Evolutionary conservation across 2,888 invertebrate genomes (phyloP), one percentile per base, ranked within the genome.

Genomic region (Cerastoderma edule): DNA sequence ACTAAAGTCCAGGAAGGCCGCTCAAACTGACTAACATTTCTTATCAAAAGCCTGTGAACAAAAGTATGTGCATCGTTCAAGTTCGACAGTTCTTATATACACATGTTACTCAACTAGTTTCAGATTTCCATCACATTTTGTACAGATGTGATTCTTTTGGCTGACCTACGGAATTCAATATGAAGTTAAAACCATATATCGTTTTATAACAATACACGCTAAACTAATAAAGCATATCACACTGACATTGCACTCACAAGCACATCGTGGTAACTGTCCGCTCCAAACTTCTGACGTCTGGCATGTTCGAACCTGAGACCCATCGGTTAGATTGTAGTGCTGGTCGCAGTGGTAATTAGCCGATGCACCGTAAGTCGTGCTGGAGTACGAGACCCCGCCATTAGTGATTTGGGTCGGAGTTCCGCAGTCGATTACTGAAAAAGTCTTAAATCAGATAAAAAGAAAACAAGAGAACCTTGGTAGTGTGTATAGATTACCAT

Each of bases 401-500:
- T 79, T 19, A 13, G 10, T 0, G 19, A 79, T 67, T 19, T 35
- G 16, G 1, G 30, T 53, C 0, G 73, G 72, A 22, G 10, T 6
- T 13, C 75, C 79, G 32, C 79, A 79, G 27, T 72, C 65, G 27
- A 72, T 69, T 3, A 63, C 76, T 76, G 50, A n/a, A 70, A 63
- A 16, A 16, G 16, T 10, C 16, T 39, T 10, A 8, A 39, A 39
- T 39, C 39, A 16, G 8, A 16, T 10, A 39, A 39, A 8, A 8
- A 16, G 8, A 39, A 16, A 39, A 39, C 39, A 39, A 8, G 39
- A 16, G n/a, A n/a, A n/a, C n/a, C n/a, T n/a, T n/a, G n/a, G n/a
- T n/a, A n/a, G n/a, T n/a, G n/a, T n/a, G n/a, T n/a, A n/a, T n/a
- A n/a, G n/a, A n/a, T n/a, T n/a, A n/a, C n/a, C n/a, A n/a, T n/a